phyloP scores from a whole-genome alignment of 2,797 vertebrate genomes.

The Pseudocheirus occidentalis region DNA sequence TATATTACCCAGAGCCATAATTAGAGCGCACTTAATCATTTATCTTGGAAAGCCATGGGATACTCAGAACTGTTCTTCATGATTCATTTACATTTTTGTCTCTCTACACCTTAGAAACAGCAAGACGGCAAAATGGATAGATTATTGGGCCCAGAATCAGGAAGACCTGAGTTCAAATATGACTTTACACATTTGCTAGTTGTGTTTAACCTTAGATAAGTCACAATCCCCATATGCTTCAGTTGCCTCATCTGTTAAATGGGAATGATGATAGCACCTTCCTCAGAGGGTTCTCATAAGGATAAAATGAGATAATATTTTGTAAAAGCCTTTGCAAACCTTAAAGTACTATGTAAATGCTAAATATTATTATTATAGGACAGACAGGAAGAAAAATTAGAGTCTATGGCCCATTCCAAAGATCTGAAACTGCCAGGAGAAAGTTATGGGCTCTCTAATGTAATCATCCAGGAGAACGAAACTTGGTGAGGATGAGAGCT shows the following conservation, averaged over 20 bases:
- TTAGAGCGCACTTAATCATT: neutral
- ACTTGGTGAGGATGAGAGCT: neutral
- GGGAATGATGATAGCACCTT: neutral
- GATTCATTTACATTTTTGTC: neutral
- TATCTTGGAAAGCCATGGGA: neutral
- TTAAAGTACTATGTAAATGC: neutral
- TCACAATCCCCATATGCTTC: neutral
- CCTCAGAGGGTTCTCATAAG: neutral
- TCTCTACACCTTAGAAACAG: neutral
- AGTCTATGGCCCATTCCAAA: neutral
- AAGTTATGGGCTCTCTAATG: neutral
- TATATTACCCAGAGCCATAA: neutral
- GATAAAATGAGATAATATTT: neutral
- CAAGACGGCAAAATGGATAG: neutral
- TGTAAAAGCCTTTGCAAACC: neutral
- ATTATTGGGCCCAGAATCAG: neutral
- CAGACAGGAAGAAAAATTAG: neutral
- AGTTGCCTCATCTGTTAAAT: neutral
- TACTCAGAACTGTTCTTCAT: neutral
- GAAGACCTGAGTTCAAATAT: neutral
- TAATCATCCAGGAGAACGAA: neutral
- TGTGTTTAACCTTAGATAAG: neutral
- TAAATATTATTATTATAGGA: neutral
- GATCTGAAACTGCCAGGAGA: neutral
- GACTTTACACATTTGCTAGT: neutral